These are phyloP conservation scores for Scolopax bukidnonensis DNA, from an alignment of 2,797 vertebrate genomes.

Conservation along the genomic window DNA sequence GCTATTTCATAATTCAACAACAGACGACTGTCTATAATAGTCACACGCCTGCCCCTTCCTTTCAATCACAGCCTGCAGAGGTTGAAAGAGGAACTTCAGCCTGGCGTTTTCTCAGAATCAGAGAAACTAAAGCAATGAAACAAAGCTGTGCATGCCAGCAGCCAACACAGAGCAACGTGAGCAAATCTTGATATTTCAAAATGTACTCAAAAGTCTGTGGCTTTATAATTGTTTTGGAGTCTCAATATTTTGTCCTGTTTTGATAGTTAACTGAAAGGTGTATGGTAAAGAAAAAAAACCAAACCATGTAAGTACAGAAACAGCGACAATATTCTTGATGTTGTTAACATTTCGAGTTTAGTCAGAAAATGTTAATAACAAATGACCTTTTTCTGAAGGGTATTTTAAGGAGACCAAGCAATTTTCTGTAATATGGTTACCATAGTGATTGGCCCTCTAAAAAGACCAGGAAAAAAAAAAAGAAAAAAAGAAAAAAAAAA, in stretches of 20 bases:
- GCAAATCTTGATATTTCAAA: neutral
- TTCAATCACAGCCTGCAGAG: neutral
- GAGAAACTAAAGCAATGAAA: neutral
- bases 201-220: neutral
- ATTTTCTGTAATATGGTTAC: slow-evolving; percentile 75
- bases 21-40: neutral
- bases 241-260: slow-evolving; percentile 43
- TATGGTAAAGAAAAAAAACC: neutral
- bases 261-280: slow-evolving; percentile 48
- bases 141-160: neutral
- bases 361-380: slow-evolving; percentile 52
- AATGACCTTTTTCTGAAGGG: slow-evolving; percentile 76
- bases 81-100: slow-evolving; percentile 3
- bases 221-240: neutral
- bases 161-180: neutral
- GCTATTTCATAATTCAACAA: slow-evolving; percentile 32
- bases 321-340: neutral
- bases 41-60: neutral
- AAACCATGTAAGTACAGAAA: neutral
- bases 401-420: slow-evolving; percentile 75
- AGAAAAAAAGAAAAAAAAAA: slow-evolving; percentile 2
- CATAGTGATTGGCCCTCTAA: slow-evolving; percentile 75
- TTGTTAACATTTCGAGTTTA: neutral
- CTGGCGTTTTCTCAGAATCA: neutral
- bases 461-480: slow-evolving; percentile 29